Evolutionary conservation across 1,140 invertebrate species (phyloP).

Genomic region (Heliconius hermathena): DNA sequence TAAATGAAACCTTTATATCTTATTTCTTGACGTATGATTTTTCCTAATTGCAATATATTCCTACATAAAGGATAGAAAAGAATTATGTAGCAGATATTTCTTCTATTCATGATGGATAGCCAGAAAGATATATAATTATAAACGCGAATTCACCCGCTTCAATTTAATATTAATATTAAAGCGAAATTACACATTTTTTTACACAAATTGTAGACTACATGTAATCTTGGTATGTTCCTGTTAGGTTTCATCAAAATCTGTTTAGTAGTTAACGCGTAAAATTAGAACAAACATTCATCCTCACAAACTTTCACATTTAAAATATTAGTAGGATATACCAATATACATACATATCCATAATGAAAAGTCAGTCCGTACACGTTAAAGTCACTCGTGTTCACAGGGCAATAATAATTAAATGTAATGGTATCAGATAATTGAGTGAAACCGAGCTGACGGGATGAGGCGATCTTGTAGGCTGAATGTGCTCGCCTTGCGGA

Average conservation of each 20-base stretch:
- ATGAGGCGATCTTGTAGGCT: slow-evolving; percentile 18
- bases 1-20: not conserved
- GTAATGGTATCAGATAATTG: slow-evolving; percentile 31
- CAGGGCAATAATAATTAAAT: slow-evolving; percentile 25
- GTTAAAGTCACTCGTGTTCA: slow-evolving; percentile 4
- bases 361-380: not conserved
- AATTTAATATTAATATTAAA: too few species aligned
- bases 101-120: not conserved
- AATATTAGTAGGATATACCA: too few species aligned
- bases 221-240: not conserved
- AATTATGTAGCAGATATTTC: not conserved
- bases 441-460: slow-evolving; percentile 26
- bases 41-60: not conserved
- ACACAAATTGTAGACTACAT: not conserved
- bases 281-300: too few species aligned
- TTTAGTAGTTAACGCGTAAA: too few species aligned
- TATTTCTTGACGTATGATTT: not conserved
- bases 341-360: not conserved
- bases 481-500: slow-evolving; percentile 25
- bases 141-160: not conserved
- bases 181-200: too few species aligned
- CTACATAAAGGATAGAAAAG: too few species aligned
- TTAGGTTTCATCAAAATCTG: too few species aligned
- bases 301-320: too few species aligned
- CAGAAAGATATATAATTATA: not conserved